Evolutionary conservation across 2,797 vertebrate species (phyloP), one percentile per base, ranked within the genome.

Genomic region (Selene dorsalis): DNA sequence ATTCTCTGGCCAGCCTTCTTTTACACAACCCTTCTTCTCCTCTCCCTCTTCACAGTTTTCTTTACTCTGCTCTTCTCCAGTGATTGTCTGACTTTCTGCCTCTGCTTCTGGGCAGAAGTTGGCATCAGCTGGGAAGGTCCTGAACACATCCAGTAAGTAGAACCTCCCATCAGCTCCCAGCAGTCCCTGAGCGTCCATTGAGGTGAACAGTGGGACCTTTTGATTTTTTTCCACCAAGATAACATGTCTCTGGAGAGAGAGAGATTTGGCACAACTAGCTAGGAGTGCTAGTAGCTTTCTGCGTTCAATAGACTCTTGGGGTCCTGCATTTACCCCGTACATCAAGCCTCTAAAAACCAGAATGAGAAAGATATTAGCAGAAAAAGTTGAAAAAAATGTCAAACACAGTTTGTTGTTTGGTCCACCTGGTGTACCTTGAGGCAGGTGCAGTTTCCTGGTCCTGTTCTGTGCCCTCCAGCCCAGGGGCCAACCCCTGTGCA

Each of bases 401-500:
- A 53, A 50, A 43, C 3, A 20, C 12, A 16, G 2, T n/a, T 65
- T 32, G 45, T 14, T 69, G 12, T 35, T 50, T 22, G 45, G 2
- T 17, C 43, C 1, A 32, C 2, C 8, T 2, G 12, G 7, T 30
- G 8, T 73, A 93, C 93, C 93, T 90, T 39, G 89, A 73, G 6
- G 80, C 77, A 50, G 92, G 69, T 66, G 84, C 38, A 18, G 35
- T 9, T 69, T 35, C 89, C 78, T 91, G 80, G 20, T 90, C 85
- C 61, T 92, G 90, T 1, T 95, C 94, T 1, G 92, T 84, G 55
- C 90, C 80, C 73, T 96, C 94, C 77, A 96, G 81, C 13, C 96
- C 95, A 17, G 96, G 96, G 39, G 95, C 95, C 75, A 96, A 89
- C 56, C 95, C 95, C 84, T 96, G 96, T 16, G 95, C 96, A 18